Evolutionary conservation across 2,888 invertebrate species (phyloP).

Genomic region (Tethea ocularis): DNA sequence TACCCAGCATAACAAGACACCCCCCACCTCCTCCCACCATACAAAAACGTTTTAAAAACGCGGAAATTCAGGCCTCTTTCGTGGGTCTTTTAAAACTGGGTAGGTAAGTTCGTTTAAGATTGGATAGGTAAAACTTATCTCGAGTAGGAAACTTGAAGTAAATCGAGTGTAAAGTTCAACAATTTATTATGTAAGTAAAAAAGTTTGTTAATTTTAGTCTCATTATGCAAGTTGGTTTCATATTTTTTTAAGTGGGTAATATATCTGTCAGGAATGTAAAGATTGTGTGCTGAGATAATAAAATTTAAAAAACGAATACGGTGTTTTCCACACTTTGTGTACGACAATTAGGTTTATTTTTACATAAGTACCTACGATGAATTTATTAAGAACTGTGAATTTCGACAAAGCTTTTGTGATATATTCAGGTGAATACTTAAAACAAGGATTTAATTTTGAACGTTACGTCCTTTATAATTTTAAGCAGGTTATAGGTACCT

Average conservation of each 20-base stretch:
- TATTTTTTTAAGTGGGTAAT: conserved; percentile 31
- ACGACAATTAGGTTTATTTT: not conserved
- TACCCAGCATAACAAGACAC: conserved; percentile 59
- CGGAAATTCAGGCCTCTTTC: conserved; percentile 55
- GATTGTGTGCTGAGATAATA: conserved; percentile 31
- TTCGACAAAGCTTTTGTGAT: not conserved
- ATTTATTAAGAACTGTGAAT: too few relatives aligned
- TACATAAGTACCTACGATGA: not conserved
- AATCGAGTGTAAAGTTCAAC: conserved; percentile 59
- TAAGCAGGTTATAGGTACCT: not conserved
- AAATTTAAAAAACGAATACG: conserved; percentile 13
- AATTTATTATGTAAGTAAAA: conserved; percentile 52
- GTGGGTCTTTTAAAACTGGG: conserved; percentile 62
- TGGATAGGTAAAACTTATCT: conserved; percentile 72
- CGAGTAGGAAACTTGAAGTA: conserved; percentile 63
- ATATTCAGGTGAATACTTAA: not conserved
- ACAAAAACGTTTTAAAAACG: conserved; percentile 50
- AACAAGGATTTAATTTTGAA: not conserved
- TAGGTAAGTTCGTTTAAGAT: conserved; percentile 60
- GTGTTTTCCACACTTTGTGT: not conserved
- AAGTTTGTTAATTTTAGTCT: conserved; percentile 19
- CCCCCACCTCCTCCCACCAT: conserved; percentile 46
- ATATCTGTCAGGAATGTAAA: conserved; percentile 33
- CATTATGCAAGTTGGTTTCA: conserved; percentile 26
- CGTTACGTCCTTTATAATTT: not conserved